A percentile compares a stretch with the other conserved stretches of the same genome.
phyloP scores from a whole-genome alignment of 1,140 invertebrate species.

The Euura saliciscinereae region DNA sequence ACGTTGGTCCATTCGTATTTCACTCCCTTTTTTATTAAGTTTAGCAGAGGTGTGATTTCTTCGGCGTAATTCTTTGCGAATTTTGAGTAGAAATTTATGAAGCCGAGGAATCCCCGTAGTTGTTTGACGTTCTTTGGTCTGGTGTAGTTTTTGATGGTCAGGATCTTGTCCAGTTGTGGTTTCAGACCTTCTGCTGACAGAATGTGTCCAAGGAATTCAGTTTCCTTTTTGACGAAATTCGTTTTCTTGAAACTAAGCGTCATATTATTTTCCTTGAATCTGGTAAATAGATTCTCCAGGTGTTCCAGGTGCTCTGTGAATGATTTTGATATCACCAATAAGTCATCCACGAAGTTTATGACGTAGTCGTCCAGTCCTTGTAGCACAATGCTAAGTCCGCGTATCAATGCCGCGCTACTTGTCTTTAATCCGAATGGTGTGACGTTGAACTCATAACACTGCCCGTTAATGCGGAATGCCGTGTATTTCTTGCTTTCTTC shows the following conservation, averaged over 20 bases:
- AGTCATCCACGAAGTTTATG: conserved; percentile 21
- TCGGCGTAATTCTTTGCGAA: conserved; percentile 38
- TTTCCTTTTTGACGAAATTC: too few species aligned
- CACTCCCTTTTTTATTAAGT: conserved; percentile 36
- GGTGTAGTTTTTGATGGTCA: conserved; percentile 39
- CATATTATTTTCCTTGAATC: conserved; percentile 46
- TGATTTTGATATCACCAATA: conserved; percentile 17
- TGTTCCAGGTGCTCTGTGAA: conserved; percentile 53
- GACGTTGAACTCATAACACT: conserved; percentile 8
- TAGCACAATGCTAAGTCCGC: too few species aligned
- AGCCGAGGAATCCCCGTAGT: conserved; percentile 36
- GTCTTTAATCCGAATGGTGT: too few species aligned
- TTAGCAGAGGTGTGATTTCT: conserved; percentile 38
- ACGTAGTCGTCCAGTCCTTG: too few species aligned
- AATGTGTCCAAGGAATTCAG: conserved; percentile 54
- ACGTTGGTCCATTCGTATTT: conserved; percentile 9
- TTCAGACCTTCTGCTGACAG: conserved; percentile 43
- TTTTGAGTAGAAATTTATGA: conserved; percentile 35
- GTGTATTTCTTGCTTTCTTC: conserved; percentile 21
- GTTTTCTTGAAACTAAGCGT: conserved; percentile 56
- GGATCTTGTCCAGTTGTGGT: conserved; percentile 44
- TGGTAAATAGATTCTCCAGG: conserved; percentile 45
- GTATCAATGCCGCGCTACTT: too few species aligned
- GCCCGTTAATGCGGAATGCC: conserved; percentile 19
- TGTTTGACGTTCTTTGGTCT: conserved; percentile 36